These are phyloP conservation scores for Ochotona princeps DNA, from an alignment of 2,113 vertebrate genomes.

Conservation along the genomic window DNA sequence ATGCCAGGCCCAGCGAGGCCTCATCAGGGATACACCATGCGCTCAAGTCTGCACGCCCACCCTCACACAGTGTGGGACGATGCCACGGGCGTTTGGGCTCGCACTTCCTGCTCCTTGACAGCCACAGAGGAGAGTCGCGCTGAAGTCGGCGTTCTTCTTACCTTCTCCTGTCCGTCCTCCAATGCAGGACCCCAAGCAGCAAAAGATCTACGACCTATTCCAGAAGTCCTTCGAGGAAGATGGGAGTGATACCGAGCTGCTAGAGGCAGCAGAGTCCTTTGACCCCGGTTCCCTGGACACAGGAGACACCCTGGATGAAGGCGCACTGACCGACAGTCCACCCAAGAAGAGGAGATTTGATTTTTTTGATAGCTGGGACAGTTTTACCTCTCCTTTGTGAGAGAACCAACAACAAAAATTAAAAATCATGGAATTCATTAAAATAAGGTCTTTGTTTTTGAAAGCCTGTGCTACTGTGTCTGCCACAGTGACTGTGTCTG, in stretches of 20 bases:
- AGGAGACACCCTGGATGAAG: not conserved
- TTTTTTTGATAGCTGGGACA: slow-evolving; percentile 80
- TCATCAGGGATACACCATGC: not conserved
- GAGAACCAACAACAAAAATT: not conserved
- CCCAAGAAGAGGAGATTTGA: slow-evolving; percentile 83
- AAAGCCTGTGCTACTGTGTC: not conserved
- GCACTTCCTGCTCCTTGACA: not conserved
- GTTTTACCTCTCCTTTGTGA: slow-evolving; percentile 74
- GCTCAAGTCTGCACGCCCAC: rapidly evolving
- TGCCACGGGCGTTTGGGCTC: not conserved
- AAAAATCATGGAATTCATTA: slow-evolving; percentile 38
- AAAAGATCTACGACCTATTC: slow-evolving; percentile 90
- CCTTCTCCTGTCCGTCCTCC: not conserved
- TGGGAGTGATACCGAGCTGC: slow-evolving; percentile 81
- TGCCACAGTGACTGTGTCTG: not conserved
- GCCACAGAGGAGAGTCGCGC: not conserved
- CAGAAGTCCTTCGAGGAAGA: slow-evolving; percentile 88
- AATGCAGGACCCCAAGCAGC: slow-evolving; percentile 88
- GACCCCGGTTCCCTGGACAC: slow-evolving; percentile 66
- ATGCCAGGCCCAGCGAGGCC: not conserved
- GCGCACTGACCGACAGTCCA: slow-evolving; percentile 49
- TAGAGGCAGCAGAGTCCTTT: slow-evolving; percentile 85
- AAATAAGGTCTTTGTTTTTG: slow-evolving; percentile 47
- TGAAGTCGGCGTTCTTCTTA: not conserved
- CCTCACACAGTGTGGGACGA: rapidly evolving